phyloP scores from a whole-genome alignment of 2,888 invertebrate genomes.

The Epinotia nisella region DNA sequence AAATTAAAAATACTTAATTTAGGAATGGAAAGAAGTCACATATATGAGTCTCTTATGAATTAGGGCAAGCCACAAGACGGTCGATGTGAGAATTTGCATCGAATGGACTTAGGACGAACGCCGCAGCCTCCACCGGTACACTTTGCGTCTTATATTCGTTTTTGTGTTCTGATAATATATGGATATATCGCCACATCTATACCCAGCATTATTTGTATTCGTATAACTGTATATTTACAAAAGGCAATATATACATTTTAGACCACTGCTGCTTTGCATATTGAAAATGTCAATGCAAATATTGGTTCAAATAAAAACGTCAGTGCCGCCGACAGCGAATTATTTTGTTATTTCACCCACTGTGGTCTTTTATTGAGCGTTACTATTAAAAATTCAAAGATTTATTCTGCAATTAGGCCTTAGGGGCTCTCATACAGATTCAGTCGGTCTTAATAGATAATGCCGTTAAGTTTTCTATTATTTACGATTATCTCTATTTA shows the following conservation, averaged over 20 bases:
- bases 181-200: constrained; percentile 48
- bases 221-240: constrained; percentile 16
- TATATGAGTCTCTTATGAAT: constrained; percentile 45
- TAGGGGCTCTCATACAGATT: neutral
- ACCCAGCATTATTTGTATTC: constrained; percentile 29
- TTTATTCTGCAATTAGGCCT: no score
- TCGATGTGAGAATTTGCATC: constrained; percentile 82
- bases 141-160: constrained; percentile 63
- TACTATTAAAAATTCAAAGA: no score
- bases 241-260: neutral
- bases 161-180: constrained; percentile 53
- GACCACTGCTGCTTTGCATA: neutral
- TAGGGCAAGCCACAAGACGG: constrained; percentile 56
- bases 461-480: constrained; percentile 9
- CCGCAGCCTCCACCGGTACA: constrained; percentile 67
- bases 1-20: no score
- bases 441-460: neutral
- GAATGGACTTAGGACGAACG: constrained; percentile 74
- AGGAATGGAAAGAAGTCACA: neutral
- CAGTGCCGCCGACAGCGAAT: neutral
- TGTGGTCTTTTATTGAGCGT: no score
- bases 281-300: neutral
- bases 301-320: neutral
- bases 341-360: neutral
- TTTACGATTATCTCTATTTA: constrained; percentile 14